Evolutionary conservation across 2,113 vertebrate species (phyloP), one percentile per base, ranked within the genome.

Genomic region (Elephas maximus): DNA sequence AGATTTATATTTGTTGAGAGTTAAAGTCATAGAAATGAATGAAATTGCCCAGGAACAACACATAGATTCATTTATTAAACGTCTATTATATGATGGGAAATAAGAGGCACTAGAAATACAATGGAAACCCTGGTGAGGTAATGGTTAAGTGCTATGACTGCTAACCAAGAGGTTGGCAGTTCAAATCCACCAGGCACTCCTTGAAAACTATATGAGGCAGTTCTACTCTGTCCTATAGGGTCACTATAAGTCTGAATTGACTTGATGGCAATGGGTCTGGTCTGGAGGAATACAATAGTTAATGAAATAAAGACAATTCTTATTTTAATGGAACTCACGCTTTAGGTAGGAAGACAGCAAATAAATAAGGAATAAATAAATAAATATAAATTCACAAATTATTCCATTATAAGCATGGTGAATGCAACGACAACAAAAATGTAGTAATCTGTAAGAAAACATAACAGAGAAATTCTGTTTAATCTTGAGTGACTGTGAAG

Each of bases 11-110:
- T 33, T 88, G 30, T 37, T 82, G 51, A 74, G 24, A 83, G 18
- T 60, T 74, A 30, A 88, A 67, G 30, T 63, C 48, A 96, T 21
- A 74, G 8, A 93, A 94, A 96, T 76, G 20, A 23, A 92, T 84
- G 11, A 87, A 90, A 76, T 51, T 94, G 9, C 12, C 10, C 11
- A 73, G 11, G 7, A 91, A 93, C 14, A 87, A 26, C 8, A 83
- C 4, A 51, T 10, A 82, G 30, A 83, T 86, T 91, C 2, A 80
- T 80, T 85, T 80, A 69, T 87, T 85, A 28, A 53, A n/a, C 4
- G 90, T 82, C 45, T 85, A 77, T 93, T 84, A 62, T 73, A 62
- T 77, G 65, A 92, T 88, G 12, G 15, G 6, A 91, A 53, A 63
- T 11, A 83, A 8, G 67, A 90, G 80, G 10, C 28, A 67, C 30